Percentiles rank a stretch among this genome's conserved stretches.
Conservation (phyloP, 2,113 vertebrate species). For the Hippoglossus stenolepis region DNA sequence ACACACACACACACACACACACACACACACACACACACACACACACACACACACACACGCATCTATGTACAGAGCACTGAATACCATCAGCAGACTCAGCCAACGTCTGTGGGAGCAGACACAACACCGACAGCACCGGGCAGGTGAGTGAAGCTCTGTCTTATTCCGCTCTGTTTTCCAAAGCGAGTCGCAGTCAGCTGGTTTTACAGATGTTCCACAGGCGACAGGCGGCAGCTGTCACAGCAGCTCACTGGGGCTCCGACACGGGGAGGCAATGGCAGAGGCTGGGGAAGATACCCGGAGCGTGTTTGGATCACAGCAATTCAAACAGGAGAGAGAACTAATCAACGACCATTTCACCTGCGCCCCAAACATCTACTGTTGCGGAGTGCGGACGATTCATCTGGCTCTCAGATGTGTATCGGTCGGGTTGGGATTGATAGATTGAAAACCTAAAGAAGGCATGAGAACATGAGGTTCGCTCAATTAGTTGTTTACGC, state of each 20-base stretch:
- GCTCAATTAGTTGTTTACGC: too few species aligned
- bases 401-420: too few species aligned
- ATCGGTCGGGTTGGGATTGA: too few species aligned
- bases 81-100: background rate
- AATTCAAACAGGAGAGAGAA: background rate
- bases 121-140: background rate
- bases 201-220: background rate
- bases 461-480: too few species aligned
- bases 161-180: background rate
- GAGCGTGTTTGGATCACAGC: background rate
- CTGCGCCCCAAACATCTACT: too few species aligned
- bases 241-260: background rate
- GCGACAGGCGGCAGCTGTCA: conserved; percentile 2
- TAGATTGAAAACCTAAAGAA: too few species aligned
- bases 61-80: background rate
- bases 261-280: too few species aligned
- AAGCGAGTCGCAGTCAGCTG: background rate
- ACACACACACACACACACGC: background rate
- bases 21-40: background rate
- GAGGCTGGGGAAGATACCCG: too few species aligned
- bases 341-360: background rate
- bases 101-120: conserved; percentile 16
- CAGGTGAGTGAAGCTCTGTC: conserved; percentile 42
- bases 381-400: too few species aligned
- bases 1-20: conserved; percentile 1